Evolutionary conservation across 2,888 invertebrate species (phyloP).

Genomic region (Abrostola tripartita): DNA sequence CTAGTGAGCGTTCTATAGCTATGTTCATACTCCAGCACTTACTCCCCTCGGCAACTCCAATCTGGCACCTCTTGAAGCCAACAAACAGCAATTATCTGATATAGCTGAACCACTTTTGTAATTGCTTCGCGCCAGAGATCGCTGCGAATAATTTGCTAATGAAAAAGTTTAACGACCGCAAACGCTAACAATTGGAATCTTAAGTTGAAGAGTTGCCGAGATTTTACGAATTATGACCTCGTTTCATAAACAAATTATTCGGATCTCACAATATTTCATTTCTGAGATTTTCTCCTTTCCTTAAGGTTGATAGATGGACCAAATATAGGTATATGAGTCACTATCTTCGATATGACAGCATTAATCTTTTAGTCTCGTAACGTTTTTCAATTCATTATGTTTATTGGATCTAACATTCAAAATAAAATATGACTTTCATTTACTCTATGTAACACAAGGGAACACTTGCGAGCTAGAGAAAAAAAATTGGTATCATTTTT

Average conservation of each 20-base stretch:
- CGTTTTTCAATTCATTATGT: too few relatives aligned
- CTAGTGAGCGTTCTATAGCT: too few relatives aligned
- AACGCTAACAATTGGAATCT: conserved; percentile 27
- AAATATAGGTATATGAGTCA: too few relatives aligned
- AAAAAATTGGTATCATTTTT: conserved; percentile 15
- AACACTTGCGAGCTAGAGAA: too few relatives aligned
- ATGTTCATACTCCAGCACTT: background rate
- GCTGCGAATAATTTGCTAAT: conserved; percentile 48
- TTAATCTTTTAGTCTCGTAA: too few relatives aligned
- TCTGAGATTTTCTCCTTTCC: background rate
- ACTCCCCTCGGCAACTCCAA: background rate
- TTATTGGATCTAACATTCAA: too few relatives aligned
- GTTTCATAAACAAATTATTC: conserved; percentile 33
- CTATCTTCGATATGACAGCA: too few relatives aligned
- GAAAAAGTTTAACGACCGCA: conserved; percentile 46
- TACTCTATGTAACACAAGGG: background rate
- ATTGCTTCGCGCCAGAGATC: conserved; percentile 39
- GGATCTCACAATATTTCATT: conserved; percentile 11
- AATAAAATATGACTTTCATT: background rate
- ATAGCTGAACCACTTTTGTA: conserved; percentile 36
- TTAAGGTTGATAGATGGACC: too few relatives aligned
- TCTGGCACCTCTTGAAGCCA: conserved; percentile 10
- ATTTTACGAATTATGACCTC: conserved; percentile 31
- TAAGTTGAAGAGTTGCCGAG: conserved; percentile 22
- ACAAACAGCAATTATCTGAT: conserved; percentile 44